Base-by-base conservation (phyloP, 1,140 invertebrate species). In the Charaxes varanes region DNA sequence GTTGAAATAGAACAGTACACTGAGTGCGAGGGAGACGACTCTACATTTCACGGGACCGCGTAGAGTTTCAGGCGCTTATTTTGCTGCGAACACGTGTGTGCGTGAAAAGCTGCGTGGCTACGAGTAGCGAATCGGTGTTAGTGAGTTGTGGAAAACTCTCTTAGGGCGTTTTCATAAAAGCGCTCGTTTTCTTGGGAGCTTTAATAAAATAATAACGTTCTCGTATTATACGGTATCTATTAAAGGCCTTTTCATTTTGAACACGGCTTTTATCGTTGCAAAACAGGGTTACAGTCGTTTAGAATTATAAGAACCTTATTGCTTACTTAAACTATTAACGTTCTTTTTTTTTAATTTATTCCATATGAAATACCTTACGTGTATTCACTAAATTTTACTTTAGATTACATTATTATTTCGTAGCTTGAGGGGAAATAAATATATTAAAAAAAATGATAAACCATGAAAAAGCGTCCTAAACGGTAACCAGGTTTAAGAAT, bases 111-210 rank as follows among this genome's bases (percentile, higher is more conserved):
- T 70, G 66, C 77, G 72, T 79, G 62, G 30, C 56, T 69, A 79
- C 65, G 68, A 45, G 33, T 62, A 16, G 38, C 54, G 73, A 64
- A 63, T 70, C 56, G 64, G 71, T 81, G 74, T 77, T 74, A 61
- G 78, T 74, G 69, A 70, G 69, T 78, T 69, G 74, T 79, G 73
- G 74, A 82, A 82, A 78, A 82, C 71, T 80, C 71, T 80, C 65
- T 74, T 72, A 82, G 64, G 72, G 57, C 57, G 73, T 63, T 56
- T 80, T 67, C 73, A 82, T 59, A 79, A 59, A 53, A 56, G 49
- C 49, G 34, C 45, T 53, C 50, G 63, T 80, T 76, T 71, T 60
- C 58, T 62, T 58, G 46, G 32, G 18, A 41, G 44, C 44, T 35
- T 38, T 35, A 27, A 41, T 42, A 19, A 41, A 38, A 50, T 33